Conservation (phyloP, 2,113 vertebrate genomes). For the Amphiprion ocellaris region DNA sequence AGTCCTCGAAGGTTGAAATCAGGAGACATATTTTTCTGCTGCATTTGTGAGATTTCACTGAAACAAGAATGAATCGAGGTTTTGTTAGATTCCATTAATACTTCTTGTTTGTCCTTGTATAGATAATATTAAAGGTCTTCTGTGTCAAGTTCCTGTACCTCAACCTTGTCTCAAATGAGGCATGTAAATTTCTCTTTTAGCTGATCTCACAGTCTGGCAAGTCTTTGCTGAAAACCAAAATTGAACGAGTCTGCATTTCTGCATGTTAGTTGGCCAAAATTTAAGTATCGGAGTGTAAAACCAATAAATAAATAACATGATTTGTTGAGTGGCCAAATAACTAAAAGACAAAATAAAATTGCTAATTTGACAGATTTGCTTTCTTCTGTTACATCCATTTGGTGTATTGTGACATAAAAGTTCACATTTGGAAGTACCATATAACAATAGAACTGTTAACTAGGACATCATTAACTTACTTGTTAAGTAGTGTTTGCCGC, state of each 20-base stretch:
- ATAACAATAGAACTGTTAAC: neutral
- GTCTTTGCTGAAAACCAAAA: neutral
- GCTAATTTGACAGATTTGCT: neutral
- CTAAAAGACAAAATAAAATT: neutral
- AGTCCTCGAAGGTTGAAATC: conserved; percentile 7
- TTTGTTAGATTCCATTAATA: neutral
- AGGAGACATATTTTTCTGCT: neutral
- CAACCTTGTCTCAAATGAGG: neutral
- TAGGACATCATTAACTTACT: too few species aligned
- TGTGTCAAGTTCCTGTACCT: neutral
- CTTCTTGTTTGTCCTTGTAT: neutral
- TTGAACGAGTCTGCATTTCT: neutral
- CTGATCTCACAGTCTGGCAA: neutral
- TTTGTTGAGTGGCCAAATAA: too few species aligned
- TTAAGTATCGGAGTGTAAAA: too few species aligned
- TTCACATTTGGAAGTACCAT: conserved; percentile 4
- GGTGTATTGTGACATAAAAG: neutral
- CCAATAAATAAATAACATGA: too few species aligned
- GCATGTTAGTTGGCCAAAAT: too few species aligned
- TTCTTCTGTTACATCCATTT: too few species aligned
- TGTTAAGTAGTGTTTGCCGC: too few species aligned
- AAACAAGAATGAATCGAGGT: conserved; percentile 1
- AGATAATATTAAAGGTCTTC: neutral
- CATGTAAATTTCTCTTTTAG: neutral
- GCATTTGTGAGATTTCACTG: neutral